phyloP scores from a whole-genome alignment of 2,113 vertebrate species.

The Lepisosteus oculatus region DNA sequence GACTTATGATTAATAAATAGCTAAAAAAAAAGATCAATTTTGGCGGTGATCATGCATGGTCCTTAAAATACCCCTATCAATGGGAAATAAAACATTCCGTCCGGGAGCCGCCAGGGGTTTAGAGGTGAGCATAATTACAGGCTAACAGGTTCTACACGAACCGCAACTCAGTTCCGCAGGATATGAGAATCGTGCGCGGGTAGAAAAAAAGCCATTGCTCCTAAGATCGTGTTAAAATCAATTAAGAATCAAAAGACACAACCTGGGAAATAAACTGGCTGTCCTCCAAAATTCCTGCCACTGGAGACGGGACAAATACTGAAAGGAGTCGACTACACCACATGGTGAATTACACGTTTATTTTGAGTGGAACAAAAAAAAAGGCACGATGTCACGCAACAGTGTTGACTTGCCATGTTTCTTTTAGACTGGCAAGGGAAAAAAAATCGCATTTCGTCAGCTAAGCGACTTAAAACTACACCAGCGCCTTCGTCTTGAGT shows the following conservation, averaged over 20 bases:
- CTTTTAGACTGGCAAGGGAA: background rate
- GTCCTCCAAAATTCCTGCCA: slow-evolving; percentile 14
- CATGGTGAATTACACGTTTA: background rate
- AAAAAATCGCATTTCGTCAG: background rate
- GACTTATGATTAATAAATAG: too few relatives aligned
- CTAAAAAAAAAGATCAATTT: too few relatives aligned
- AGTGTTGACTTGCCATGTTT: background rate
- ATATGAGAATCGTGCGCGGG: background rate
- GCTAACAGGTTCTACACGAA: background rate
- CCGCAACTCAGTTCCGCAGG: background rate
- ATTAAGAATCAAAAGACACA: slow-evolving; percentile 24
- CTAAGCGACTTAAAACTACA: slow-evolving; percentile 8
- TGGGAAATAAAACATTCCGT: background rate
- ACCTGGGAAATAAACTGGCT: slow-evolving; percentile 6
- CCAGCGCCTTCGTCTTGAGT: slow-evolving; percentile 6
- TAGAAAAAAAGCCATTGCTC: slow-evolving; percentile 1
- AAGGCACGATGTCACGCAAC: background rate
- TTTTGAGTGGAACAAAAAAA: background rate
- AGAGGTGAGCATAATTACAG: background rate
- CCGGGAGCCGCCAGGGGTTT: background rate
- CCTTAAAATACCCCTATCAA: background rate
- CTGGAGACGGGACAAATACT: slow-evolving; percentile 11
- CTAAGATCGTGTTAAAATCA: slow-evolving; percentile 13
- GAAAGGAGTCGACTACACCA: background rate
- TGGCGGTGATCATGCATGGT: background rate